Percentiles rank a stretch among this genome's conserved stretches.
These are phyloP conservation scores for Chloroclystis v-ata DNA, from an alignment of 2,888 invertebrate genomes.

Conservation along the genomic window DNA sequence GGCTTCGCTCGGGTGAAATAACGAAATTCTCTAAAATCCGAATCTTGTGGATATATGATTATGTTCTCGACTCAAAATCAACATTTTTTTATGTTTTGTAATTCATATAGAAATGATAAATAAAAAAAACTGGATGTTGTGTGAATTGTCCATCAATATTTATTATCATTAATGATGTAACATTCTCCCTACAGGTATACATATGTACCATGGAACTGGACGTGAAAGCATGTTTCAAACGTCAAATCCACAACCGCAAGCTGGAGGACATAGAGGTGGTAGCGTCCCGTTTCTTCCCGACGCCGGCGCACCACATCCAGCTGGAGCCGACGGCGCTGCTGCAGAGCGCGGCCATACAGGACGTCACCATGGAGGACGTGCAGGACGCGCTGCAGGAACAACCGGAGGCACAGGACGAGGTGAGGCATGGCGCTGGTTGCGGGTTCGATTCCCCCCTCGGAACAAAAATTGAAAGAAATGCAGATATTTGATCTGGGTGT, in stretches of 20 bases:
- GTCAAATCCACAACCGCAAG: constrained; percentile 90
- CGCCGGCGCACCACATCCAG: constrained; percentile 88
- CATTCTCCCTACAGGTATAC: constrained; percentile 87
- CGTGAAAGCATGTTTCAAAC: constrained; percentile 84
- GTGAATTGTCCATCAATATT: too few relatives aligned
- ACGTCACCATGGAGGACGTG: constrained; percentile 91
- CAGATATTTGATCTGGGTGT: too few relatives aligned
- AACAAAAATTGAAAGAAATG: too few relatives aligned
- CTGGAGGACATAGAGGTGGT: constrained; percentile 87
- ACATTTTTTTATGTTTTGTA: too few relatives aligned
- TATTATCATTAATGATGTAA: not conserved
- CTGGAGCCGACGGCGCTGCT: constrained; percentile 90
- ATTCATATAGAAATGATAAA: too few relatives aligned
- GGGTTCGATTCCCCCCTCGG: too few relatives aligned
- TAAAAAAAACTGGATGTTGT: too few relatives aligned
- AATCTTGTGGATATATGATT: too few relatives aligned
- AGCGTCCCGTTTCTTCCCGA: constrained; percentile 84
- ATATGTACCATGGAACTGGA: constrained; percentile 93
- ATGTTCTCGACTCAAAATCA: too few relatives aligned
- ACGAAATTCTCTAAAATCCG: too few relatives aligned
- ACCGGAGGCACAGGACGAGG: constrained; percentile 61
- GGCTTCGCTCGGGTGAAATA: too few relatives aligned
- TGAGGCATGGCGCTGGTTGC: constrained; percentile 45
- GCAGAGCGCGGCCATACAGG: constrained; percentile 88
- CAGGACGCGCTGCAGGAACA: constrained; percentile 65